Evolutionary conservation across 2,797 vertebrate species (phyloP).

Genomic region (Enteromius radiatus): DNA sequence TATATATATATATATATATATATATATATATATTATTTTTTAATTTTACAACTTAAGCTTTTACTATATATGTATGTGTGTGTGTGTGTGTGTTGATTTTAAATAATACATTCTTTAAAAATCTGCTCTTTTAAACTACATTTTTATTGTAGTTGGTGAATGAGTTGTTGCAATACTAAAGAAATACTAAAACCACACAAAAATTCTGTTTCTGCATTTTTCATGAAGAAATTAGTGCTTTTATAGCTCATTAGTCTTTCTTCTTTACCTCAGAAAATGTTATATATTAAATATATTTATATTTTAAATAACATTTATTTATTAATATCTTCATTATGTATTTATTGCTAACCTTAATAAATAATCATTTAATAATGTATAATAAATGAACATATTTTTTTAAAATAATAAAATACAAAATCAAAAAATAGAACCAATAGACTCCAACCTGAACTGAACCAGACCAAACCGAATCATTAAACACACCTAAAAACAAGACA

Average conservation of each 20-base stretch:
- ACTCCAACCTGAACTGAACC: neutral
- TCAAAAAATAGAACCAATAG: neutral
- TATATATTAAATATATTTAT: neutral
- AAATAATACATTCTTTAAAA: too few relatives aligned
- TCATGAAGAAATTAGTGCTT: neutral
- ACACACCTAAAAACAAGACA: neutral
- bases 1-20: too few relatives aligned
- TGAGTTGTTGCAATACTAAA: neutral
- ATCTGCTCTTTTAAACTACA: neutral
- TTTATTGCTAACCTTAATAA: neutral
- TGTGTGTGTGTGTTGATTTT: too few relatives aligned
- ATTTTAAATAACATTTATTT: neutral
- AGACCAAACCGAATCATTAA: neutral
- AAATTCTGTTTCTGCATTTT: neutral
- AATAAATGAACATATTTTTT: neutral
- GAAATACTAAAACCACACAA: too few relatives aligned
- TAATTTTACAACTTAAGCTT: too few relatives aligned
- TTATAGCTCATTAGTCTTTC: conserved; percentile 10
- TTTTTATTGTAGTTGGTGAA: neutral
- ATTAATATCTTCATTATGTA: neutral
- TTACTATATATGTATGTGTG: too few relatives aligned
- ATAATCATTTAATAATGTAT: neutral
- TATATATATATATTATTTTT: too few relatives aligned
- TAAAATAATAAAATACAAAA: neutral
- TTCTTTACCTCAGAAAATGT: neutral